Conservation (phyloP, 2,888 invertebrate genomes). For the Drosophila niveifrons region DNA sequence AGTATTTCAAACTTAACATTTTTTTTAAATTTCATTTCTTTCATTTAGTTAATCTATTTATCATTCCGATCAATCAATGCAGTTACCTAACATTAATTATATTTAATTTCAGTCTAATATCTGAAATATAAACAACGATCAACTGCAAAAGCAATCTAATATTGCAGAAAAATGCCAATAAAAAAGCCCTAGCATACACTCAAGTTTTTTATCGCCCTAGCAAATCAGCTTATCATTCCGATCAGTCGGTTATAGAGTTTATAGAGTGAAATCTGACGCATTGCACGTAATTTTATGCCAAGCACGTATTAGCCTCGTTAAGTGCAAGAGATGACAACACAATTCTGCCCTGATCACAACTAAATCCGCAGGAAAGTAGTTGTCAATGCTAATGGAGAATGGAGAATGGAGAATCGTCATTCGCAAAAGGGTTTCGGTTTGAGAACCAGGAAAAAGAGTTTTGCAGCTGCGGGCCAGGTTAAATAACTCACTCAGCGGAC, state of each 20-base stretch:
- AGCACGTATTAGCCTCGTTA: background rate
- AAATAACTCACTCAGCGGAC: constrained; percentile 48
- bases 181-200: no score
- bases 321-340: background rate
- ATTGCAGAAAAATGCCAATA: no score
- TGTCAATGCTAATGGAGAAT: constrained; percentile 20
- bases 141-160: no score
- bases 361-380: background rate
- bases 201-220: background rate
- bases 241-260: background rate
- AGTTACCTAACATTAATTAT: no score
- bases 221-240: background rate
- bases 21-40: no score
- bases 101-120: no score
- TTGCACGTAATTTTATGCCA: background rate
- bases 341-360: background rate
- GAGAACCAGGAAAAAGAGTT: constrained; percentile 27
- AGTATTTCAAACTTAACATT: no score
- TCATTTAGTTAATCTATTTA: no score
- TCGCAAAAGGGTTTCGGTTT: background rate
- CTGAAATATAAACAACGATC: no score
- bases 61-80: no score
- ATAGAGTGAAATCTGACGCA: background rate
- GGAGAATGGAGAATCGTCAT: constrained; percentile 11
- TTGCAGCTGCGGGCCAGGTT: constrained; percentile 27